Conservation (phyloP, 37 sponge, comb jelly and placozoan species). For the Lycopodina hypogea region DNA sequence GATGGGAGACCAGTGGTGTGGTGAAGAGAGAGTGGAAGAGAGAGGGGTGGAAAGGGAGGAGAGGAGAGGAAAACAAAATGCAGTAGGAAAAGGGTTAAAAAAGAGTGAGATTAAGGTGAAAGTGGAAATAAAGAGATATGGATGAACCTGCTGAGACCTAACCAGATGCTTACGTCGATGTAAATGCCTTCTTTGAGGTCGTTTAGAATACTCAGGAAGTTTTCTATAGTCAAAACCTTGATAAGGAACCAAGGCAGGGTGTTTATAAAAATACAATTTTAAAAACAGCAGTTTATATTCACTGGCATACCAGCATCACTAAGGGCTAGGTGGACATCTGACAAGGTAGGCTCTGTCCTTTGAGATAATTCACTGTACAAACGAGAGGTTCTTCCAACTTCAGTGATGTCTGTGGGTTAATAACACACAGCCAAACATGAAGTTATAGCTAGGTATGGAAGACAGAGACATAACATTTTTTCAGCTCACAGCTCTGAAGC, state of each 20-base stretch:
- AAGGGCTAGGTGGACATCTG: constrained; percentile 70
- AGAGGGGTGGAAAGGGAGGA: not conserved
- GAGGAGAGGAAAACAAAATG: not conserved
- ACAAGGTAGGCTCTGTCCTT: constrained; percentile 55
- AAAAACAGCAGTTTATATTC: too few relatives aligned
- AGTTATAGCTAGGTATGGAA: too few relatives aligned
- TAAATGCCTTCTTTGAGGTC: constrained; percentile 66
- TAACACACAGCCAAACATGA: too few relatives aligned
- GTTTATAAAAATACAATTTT: too few relatives aligned
- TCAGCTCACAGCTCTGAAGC: constrained; percentile 67
- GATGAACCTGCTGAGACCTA: too few relatives aligned
- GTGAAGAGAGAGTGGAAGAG: not conserved
- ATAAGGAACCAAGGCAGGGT: not conserved
- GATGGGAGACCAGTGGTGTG: not conserved
- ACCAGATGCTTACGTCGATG: constrained; percentile 58
- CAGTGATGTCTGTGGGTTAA: constrained; percentile 67
- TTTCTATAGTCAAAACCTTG: constrained; percentile 17
- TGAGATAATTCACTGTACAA: constrained; percentile 67
- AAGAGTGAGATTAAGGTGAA: not conserved
- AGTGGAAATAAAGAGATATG: not conserved
- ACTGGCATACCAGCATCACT: constrained; percentile 40
- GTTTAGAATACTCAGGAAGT: constrained; percentile 55
- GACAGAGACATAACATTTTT: too few relatives aligned
- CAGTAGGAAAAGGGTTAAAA: not conserved
- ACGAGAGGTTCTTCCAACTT: constrained; percentile 52